Base-by-base conservation (phyloP, 2,113 vertebrate genomes). In the Boleophthalmus pectinirostris region DNA sequence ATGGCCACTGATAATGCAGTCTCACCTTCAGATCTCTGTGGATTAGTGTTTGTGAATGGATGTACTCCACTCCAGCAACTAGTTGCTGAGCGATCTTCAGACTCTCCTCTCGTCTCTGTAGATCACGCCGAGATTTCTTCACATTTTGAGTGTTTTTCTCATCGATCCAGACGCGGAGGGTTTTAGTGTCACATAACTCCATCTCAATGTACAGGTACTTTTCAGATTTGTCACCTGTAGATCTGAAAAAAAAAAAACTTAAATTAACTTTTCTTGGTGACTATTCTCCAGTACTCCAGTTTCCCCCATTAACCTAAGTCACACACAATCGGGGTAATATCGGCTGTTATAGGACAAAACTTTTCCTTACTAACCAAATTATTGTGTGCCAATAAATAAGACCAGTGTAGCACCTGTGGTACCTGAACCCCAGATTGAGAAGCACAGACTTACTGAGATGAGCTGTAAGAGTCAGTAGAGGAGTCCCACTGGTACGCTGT, bases 21-120 rank as follows among this genome's bases (percentile, higher is more conserved):
- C 80, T 82, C 70, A 93, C 93, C 89, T 94, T 94, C 43, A 94
- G 81, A 79, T 94, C 93, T 83, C 92, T 87, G 87, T 94, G 93
- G 61, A 94, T 89, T 16, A 91, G 63, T 2, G 0, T 80, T 9
- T 80, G 67, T 8, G 64, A 81, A 79, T 94, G 94, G 64, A 94
- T 76, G 80, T 89, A 93, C 9, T 87, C 66, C 0, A 94, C 93
- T 20, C 91, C 94, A 0, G 67, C n/a, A 15, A 88, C 69, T 24
- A 93, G 77, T 78, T 94, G 87, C 38, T 29, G 33, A 11, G 61
- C 65, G 46, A 93, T 89, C 2, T 0, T 1, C 5, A 82, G 57
- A 49, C 90, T 86, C 0, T 88, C 75, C 29, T 82, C 60, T 49
- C 75, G 80, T 65, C 91, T 88, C 49, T 61, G 76, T 5, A 60